Base-by-base conservation (phyloP, 2,797 vertebrate genomes). In the Gymnocypris eckloni region DNA sequence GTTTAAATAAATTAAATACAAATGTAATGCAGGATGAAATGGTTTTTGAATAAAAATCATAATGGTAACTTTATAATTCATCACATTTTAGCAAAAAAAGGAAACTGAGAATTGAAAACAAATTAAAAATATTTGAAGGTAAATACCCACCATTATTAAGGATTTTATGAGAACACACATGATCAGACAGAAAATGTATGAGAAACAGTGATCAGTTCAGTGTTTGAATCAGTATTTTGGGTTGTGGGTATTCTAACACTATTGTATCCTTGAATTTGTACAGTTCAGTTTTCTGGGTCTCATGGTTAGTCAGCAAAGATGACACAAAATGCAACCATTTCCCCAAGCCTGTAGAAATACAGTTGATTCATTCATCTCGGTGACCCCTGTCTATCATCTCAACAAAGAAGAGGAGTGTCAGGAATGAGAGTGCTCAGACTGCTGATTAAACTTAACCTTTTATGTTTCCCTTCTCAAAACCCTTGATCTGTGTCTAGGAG, bases 401-500 rank as follows among this genome's bases (percentile, higher is more conserved):
- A 45, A 82, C 80, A 82, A 71, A 82, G 67, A 82, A 59, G 50
- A 59, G 64, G 67, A 45, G 80, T 82, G 50, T 82, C 67, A 56
- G 80, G 80, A 82, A 82, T 25, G 50, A 72, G 37, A 82, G 50
- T 82, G 80, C 67, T 82, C 50, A 41, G 37, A 39, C 80, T 82
- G 67, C 80, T 72, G 80, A 82, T 72, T 82, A 82, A 82, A 59
- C 67, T 59, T 82, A 45, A 82, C 67, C 67, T 82, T 72, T 59
- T 71, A 59, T 72, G 50, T 54, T 72, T 72, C 50, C 67, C 50
- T 71, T 56, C 48, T 56, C 67, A 82, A 70, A 41, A 39, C 22
- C 67, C 12, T 25, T n/a, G 48, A 82, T 56, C 50, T 25, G 54
- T 59, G 28, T 54, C 67, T 72, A 52, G 50, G 15, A 56, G 67